Percentiles rank a stretch among this genome's conserved stretches.
These are phyloP conservation scores for Limnephilus marmoratus DNA, from an alignment of 2,888 invertebrate genomes.

Conservation along the genomic window DNA sequence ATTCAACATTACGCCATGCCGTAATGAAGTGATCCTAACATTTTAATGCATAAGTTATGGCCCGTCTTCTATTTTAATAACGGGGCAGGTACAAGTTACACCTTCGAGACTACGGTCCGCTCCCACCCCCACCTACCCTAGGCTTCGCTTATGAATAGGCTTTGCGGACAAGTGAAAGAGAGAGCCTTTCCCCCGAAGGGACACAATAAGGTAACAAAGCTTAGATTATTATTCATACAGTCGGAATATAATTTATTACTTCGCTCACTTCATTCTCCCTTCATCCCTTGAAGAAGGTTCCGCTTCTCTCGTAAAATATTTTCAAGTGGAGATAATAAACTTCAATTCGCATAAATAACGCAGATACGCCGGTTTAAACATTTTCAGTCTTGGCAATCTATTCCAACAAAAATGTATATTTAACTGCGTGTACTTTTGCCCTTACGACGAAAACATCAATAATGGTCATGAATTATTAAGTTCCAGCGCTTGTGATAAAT, in stretches of 20 bases:
- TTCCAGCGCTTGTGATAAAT: neutral
- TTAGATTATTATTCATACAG: conserved; percentile 24
- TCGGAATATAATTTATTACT: conserved; percentile 5
- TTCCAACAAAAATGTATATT: neutral
- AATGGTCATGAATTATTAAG: neutral
- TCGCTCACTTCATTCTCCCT: conserved; percentile 20
- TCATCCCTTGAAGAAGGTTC: neutral
- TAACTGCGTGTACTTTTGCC: neutral
- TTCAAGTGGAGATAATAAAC: neutral
- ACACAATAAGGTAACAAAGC: conserved; percentile 8
- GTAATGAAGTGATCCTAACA: neutral
- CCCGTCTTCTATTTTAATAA: conserved; percentile 2
- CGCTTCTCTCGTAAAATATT: conserved; percentile 19
- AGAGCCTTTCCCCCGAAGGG: neutral
- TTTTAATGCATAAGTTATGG: neutral
- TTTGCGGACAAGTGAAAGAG: neutral
- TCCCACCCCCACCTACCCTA: neutral
- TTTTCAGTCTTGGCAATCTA: neutral
- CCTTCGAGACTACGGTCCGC: neutral
- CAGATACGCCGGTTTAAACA: neutral
- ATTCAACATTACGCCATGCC: neutral
- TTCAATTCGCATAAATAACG: conserved; percentile 25
- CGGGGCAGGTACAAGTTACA: neutral
- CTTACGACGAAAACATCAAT: neutral
- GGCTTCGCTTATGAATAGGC: neutral